Evolutionary conservation across 2,888 invertebrate species (phyloP), one percentile per base, ranked within the genome.

Genomic region (Amiota minor): DNA sequence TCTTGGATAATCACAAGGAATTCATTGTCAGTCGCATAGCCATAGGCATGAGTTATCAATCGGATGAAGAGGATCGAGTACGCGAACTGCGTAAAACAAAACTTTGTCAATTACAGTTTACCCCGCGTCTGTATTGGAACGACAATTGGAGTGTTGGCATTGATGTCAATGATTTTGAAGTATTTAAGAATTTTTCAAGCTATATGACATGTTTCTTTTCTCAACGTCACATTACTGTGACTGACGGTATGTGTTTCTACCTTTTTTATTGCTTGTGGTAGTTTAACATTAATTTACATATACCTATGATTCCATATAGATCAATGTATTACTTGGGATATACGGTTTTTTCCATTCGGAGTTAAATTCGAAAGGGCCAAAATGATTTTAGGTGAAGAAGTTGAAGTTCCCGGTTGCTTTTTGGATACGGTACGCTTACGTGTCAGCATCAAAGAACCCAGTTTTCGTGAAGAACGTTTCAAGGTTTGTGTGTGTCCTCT

Each of bases 331-430:
- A 89, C 89, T 88, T 98, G 98, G 97, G 94, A 96, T 56, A 94
- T 97, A 6, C 97, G 98, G 86, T 91, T 98, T 74, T 97, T 95
- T 89, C 98, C 98, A 0, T 97, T 97, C 87, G 97, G 95, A 0
- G 95, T 97, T 0, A 95, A 95, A 93, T 98, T 96, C 89, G 93
- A 93, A 79, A 95, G 95, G 89, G 97, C 90, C 74, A 90, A 90
- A 82, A 88, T 90, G 86, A 89, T 90, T 2, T 89, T 88, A 79
- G 89, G 94, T 0, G 92, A 94, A 74, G 95, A 93, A 91, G n/a
- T n/a, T n/a, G n/a, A n/a, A n/a, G 93, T 97, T 70, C 96, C 97
- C 0, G 97, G 97, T 85, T 93, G 94, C 79, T 94, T 96, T 1
- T 90, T 96, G 20, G 92, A 94, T 23, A 97, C 96, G 0, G 96